Evolutionary conservation across 2,888 invertebrate genomes (phyloP), one percentile per base, ranked within the genome.

Genomic region (Aphelenchoides bicaudatus): DNA sequence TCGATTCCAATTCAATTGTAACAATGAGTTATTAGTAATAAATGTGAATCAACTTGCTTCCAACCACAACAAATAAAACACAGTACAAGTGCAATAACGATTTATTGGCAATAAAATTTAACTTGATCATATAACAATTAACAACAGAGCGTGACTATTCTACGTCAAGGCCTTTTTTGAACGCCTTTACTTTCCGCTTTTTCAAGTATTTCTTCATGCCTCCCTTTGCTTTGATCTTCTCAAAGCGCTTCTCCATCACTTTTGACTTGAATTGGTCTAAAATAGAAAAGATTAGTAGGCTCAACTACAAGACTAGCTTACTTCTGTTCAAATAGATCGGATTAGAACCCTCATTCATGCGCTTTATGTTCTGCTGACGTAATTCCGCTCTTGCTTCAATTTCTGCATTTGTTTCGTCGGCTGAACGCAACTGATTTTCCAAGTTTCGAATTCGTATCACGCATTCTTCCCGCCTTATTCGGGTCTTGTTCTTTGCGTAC

Each of bases 331-430:
- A 50, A 27, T 51, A 68, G 28, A 67, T 59, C 16, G 66, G 68
- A 16, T 57, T 61, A 23, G 55, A 58, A 48, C 75, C 75, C n/a
- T 62, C 46, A 21, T 70, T 62, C 72, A 75, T 72, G 39, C 75
- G 56, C 30, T 74, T 62, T 37, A 75, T 73, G 59, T 75, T 75
- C 16, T 63, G 65, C 39, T 68, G 53, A 23, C 65, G 64, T 4
- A 74, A 46, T 39, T 74, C 70, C 37, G 61, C 61, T 28, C 63
- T 63, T 1, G 69, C 65, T 28, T 71, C 65, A 31, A 61, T 59
- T 54, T 67, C 61, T 25, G 66, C 57, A 23, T 63, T 61, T 47
- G 65, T 67, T 56, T 74, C 70, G 13, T 53, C 47, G 21, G 27
- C 19, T 28, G 65, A 30, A 6, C 29, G 65, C 25, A 62, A 39